A percentile compares a stretch with the other conserved stretches of the same genome.
These are phyloP conservation scores for Lithodes maja DNA, from an alignment of 2,888 invertebrate species.

Conservation along the genomic window DNA sequence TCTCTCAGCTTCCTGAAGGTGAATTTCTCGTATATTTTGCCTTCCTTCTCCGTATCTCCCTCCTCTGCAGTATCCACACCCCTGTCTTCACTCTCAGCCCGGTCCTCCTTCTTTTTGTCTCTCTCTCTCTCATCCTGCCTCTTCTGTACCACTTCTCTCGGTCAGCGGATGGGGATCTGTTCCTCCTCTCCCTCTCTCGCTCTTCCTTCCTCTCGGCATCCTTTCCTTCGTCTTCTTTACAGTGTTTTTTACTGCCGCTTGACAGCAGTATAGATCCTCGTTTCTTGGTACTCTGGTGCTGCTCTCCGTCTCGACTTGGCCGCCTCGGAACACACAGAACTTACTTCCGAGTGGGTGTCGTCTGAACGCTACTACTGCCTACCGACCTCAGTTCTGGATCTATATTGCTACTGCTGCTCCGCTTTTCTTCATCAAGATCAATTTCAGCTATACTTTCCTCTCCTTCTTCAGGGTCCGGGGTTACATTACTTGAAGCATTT, in stretches of 20 bases:
- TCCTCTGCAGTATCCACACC: constrained; percentile 32
- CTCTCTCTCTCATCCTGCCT: constrained; percentile 64
- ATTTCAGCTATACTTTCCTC: constrained; percentile 9
- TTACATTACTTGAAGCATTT: not conserved
- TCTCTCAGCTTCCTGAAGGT: constrained; percentile 66
- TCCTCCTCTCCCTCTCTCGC: constrained; percentile 47
- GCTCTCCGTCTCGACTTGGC: constrained; percentile 43
- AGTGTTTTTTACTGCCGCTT: constrained; percentile 67
- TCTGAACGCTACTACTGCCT: constrained; percentile 46
- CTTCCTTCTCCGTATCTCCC: constrained; percentile 52
- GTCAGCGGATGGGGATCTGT: constrained; percentile 62
- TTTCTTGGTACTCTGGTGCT: constrained; percentile 37
- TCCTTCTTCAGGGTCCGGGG: not conserved
- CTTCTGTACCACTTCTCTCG: constrained; percentile 69
- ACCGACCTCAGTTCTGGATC: constrained; percentile 53
- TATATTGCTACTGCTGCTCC: not conserved
- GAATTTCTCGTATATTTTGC: constrained; percentile 63
- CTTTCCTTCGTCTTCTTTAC: constrained; percentile 69
- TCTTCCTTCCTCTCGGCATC: constrained; percentile 60
- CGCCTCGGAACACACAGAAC: constrained; percentile 61
- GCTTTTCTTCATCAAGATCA: constrained; percentile 32
- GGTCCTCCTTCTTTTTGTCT: constrained; percentile 53
- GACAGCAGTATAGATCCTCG: constrained; percentile 61
- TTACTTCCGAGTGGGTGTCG: constrained; percentile 60
- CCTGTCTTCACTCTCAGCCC: constrained; percentile 30